Conservation (phyloP, 1,140 invertebrate genomes). For the Cyphomyrmex costatus region DNA sequence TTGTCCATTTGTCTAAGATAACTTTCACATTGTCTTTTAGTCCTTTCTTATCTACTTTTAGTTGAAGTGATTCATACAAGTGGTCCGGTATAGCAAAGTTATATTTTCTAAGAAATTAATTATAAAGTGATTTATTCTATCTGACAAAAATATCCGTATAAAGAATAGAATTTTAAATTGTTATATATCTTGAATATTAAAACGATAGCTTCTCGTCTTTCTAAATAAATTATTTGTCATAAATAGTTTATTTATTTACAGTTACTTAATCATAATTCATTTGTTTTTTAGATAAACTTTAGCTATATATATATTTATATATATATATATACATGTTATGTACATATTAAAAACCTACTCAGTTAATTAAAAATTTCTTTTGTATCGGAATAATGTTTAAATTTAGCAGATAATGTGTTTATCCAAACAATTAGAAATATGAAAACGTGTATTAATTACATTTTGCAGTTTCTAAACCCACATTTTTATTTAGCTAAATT, state of each 20-base stretch:
- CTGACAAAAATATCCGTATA: background rate
- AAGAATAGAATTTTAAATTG: background rate
- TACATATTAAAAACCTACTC: background rate
- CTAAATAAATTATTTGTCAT: too few species aligned
- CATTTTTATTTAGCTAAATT: background rate
- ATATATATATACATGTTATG: too few species aligned
- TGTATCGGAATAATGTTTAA: background rate
- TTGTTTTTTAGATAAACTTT: background rate
- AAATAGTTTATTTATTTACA: too few species aligned
- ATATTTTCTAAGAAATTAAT: slow-evolving; percentile 87
- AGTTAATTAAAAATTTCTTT: background rate
- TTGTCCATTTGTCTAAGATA: slow-evolving; percentile 94
- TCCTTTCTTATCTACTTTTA: slow-evolving; percentile 84
- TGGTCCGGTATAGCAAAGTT: slow-evolving; percentile 90
- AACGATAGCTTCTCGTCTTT: too few species aligned
- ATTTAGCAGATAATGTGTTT: background rate
- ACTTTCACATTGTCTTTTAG: slow-evolving; percentile 87
- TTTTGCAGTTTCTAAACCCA: background rate
- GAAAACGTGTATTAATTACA: background rate
- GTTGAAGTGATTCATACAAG: slow-evolving; percentile 90
- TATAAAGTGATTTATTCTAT: background rate
- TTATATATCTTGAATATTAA: slow-evolving; percentile 11
- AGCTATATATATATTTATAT: too few species aligned
- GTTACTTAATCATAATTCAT: too few species aligned
- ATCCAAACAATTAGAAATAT: background rate